Evolutionary conservation across 2,113 vertebrate genomes (phyloP), one percentile per base, ranked within the genome.

Genomic region (Corythoichthys haematopterus): DNA sequence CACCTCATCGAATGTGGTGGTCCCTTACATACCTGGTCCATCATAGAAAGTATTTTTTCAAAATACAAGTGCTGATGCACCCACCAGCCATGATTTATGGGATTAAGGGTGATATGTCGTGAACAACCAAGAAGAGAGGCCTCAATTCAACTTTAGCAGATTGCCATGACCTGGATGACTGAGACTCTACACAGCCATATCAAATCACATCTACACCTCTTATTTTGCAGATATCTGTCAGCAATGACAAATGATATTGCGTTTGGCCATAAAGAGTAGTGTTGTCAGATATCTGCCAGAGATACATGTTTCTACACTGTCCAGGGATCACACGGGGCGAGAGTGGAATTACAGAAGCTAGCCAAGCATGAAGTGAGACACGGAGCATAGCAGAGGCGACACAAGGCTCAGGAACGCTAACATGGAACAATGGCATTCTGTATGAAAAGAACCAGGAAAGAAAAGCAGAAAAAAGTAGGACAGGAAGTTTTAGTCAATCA

Each of bases 281-380:
- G 68, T 73, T 80, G 78, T 84, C 75, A 81, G 53, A 80, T 70
- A 78, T 75, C 72, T 82, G 65, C 70, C 68, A 79, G 79, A 60
- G 70, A 72, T 80, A 78, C 78, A 86, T 85, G 82, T 74, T 84
- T 82, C 71, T 70, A 63, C 64, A 66, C 75, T 67, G 81, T 84
- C 69, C 74, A 74, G 51, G 76, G 75, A 79, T 82, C 67, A 35
- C 14, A n/a, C 69, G 35, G 67, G 63, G 69, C 20, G 8, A 82
- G 80, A 76, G 64, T 77, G 71, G 72, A 83, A 79, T 80, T 76
- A 74, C 72, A 82, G 65, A 70, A 76, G 68, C 66, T 38, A 80
- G 75, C 61, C 68, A 83, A 65, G 75, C 80, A 75, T 79, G 77
- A 85, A 85, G 78, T 60, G 66, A 72, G 65, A 72, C 53, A 67